Evolutionary conservation across 2,797 vertebrate species (phyloP), one percentile per base, ranked within the genome.

Genomic region (Luscinia luscinia): DNA sequence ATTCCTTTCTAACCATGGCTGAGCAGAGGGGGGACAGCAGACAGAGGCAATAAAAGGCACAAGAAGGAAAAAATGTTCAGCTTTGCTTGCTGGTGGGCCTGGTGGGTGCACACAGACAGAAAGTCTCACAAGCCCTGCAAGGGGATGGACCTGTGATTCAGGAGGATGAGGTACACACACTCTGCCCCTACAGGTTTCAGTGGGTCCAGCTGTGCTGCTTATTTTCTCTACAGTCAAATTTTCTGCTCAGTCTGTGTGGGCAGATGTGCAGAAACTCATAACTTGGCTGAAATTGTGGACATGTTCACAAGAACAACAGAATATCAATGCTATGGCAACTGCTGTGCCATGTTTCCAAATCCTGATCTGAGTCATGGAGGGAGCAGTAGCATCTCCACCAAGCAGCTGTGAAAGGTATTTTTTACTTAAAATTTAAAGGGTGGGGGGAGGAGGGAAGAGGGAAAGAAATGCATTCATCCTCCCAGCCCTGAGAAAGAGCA

Each of bases 111-210:
- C 17, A 4, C 11, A 32, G 69, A 46, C 54, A 75, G 52, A 57
- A 72, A 19, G 19, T 7, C 8, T 77, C 55, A 24, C 36, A 38
- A 66, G 21, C 26, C 40, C 40, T 55, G 27, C 61, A 20, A 55
- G 26, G 27, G 36, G 8, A 69, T 38, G 48, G 43, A 38, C 6
- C 36, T 45, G n/a, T 45, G 15, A 1, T 67, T 63, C 0, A 16
- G 43, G 23, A 81, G 75, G 61, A 78, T 0, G 0, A 30, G 70
- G 14, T 7, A 24, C 1, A 1, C 18, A 23, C 0, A 1, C 11
- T 74, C 17, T 89, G 84, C 30, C 73, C 27, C 49, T 43, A 9
- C 5, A 64, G 12, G 34, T 72, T 79, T 55, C 24, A 72, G 36
- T 43, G 40, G 8, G 16, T 66, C 58, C 64, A 90, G 22, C 12